Evolutionary conservation across 2,888 invertebrate genomes (phyloP).

Genomic region (Drosophila eohydei): DNA sequence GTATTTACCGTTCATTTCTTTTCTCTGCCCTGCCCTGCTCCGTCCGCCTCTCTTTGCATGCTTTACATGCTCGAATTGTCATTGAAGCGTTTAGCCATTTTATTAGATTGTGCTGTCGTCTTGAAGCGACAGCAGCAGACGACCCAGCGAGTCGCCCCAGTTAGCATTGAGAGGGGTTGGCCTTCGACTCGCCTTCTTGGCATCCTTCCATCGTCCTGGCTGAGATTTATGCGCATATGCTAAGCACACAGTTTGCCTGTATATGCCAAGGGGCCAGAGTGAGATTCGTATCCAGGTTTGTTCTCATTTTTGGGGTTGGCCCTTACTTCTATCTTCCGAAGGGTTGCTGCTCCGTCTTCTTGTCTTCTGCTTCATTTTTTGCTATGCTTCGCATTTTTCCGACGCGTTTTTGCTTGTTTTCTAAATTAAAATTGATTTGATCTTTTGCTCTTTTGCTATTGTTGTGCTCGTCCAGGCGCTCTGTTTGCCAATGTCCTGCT

Average conservation of each 20-base stretch:
- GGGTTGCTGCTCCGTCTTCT: conserved; percentile 50
- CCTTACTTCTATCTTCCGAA: conserved; percentile 39
- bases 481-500: conserved; percentile 33
- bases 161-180: conserved; percentile 47
- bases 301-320: conserved; percentile 59
- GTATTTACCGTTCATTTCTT: conserved; percentile 56
- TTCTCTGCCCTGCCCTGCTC: conserved; percentile 28
- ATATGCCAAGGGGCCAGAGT: background rate
- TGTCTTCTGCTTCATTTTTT: conserved; percentile 16
- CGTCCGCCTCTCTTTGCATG: conserved; percentile 1
- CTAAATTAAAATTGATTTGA: conserved; percentile 81
- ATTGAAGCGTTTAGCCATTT: conserved; percentile 83
- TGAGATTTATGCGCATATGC: conserved; percentile 83
- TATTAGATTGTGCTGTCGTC: conserved; percentile 80
- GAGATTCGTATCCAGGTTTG: conserved; percentile 13
- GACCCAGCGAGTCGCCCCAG: conserved; percentile 60
- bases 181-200: conserved; percentile 6
- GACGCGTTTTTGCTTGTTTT: conserved; percentile 68
- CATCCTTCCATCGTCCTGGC: conserved; percentile 16
- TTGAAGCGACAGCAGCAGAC: conserved; percentile 44
- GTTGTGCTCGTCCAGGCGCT: conserved; percentile 4
- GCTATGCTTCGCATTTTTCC: conserved; percentile 70
- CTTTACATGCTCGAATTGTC: conserved; percentile 83
- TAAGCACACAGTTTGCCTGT: conserved; percentile 67
- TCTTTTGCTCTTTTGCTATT: conserved; percentile 66